Percentiles rank a stretch among this genome's conserved stretches.
Conservation (phyloP, 2,797 vertebrate genomes). For the Phoebastria nigripes region DNA sequence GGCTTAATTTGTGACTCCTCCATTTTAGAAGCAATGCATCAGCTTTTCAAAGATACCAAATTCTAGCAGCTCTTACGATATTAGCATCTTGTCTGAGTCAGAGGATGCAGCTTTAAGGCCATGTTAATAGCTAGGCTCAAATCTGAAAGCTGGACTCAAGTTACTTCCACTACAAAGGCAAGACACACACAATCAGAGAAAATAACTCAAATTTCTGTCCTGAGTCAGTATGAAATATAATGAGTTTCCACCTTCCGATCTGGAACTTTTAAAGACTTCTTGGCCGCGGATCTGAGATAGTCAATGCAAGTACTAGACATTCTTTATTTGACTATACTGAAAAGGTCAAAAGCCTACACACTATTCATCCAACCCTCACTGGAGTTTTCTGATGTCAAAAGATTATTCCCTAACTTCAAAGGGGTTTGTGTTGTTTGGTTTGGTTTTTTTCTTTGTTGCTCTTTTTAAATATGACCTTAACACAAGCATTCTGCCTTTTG, state of each 20-base stretch:
- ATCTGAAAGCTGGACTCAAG: neutral
- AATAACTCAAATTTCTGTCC: neutral
- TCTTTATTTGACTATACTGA: neutral
- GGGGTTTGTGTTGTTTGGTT: neutral
- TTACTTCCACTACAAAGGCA: neutral
- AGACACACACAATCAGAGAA: neutral
- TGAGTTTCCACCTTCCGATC: neutral
- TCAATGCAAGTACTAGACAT: neutral
- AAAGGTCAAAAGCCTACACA: neutral
- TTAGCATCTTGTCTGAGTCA: neutral
- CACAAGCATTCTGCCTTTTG: neutral
- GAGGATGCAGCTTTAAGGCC: neutral
- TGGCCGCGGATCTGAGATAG: neutral
- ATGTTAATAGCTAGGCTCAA: neutral
- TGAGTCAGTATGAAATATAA: neutral
- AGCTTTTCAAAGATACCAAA: neutral
- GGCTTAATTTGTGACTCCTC: neutral
- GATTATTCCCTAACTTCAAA: slow-evolving; percentile 4
- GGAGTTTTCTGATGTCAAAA: slow-evolving; percentile 4
- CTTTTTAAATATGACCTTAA: neutral
- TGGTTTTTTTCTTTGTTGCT: neutral
- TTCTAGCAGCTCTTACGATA: neutral
- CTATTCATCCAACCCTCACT: neutral
- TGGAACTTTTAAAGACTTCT: neutral
- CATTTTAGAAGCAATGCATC: neutral